Base-by-base conservation (phyloP, 2,113 vertebrate species). In the Octodon degus region DNA sequence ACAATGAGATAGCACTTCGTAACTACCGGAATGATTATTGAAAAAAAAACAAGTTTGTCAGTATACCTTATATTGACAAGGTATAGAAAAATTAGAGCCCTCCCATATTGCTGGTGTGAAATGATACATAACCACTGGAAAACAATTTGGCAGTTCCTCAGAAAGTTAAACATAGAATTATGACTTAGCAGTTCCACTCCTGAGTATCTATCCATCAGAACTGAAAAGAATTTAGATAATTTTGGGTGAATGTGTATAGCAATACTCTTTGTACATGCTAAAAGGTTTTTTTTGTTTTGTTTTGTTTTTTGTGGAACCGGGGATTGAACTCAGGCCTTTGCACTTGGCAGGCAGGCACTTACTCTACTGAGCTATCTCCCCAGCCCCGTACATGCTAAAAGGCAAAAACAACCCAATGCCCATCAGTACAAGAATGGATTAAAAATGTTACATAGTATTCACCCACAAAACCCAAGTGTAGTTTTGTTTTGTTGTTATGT, bases 131-230 rank as follows among this genome's bases (percentile, higher is more conserved):
- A 77, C 40, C 40, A 77, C 12, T 77, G 30, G n/a, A 67, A 88
- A 77, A 79, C 8, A 83, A 53, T 88, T 93, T 32, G 27, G 43
- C 7, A 2, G 13, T 55, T 89, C 68, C 68, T 93, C 27, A 81
- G 34, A 94, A 91, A 40, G 40, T 91, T 77, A 94, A 81, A 79
- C 5, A 79, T 53, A 50, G 47, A 79, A 79, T 79, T 79, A 30
- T 53, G 76, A 79, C 16, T 32, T 47, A 79, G 19, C 76, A 79
- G 13, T 79, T 79, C 47, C 16, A 79, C 47, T 79, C 47, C 76
- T 53, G 30, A 79, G 47, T 79, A 9, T 79, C 19, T 53, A 50
- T 5, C 27, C 76, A 79, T 14, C 30, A 93, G 47, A 80, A 83
- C 8, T 74, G 81, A 86, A 89, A 82, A 94, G 81, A 17, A 37